Percentiles rank a stretch among this genome's conserved stretches.
phyloP scores from a whole-genome alignment of 2,113 vertebrate genomes.

The Pitta sordida region DNA sequence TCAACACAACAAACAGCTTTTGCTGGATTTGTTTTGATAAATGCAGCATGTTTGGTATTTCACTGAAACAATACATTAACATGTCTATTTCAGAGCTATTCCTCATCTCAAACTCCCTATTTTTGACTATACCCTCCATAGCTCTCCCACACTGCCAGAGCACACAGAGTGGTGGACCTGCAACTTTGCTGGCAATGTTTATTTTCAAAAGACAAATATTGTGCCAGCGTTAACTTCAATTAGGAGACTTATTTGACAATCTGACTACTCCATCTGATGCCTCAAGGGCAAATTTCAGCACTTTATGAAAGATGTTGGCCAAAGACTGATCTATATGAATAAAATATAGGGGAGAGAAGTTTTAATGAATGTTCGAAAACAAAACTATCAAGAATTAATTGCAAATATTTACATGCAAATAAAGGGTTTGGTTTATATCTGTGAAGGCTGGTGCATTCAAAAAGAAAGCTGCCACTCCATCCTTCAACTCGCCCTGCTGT shows the following conservation, averaged over 20 bases:
- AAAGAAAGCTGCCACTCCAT: neutral
- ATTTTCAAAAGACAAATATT: constrained; percentile 77
- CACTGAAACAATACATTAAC: neutral
- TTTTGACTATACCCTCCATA: neutral
- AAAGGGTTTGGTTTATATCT: neutral
- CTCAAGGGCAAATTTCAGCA: constrained; percentile 80
- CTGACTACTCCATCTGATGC: constrained; percentile 82
- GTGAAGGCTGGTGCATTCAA: neutral
- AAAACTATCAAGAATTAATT: constrained; percentile 38
- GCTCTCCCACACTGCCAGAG: constrained; percentile 33
- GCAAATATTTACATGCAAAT: constrained; percentile 48
- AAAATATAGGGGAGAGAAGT: constrained; percentile 68
- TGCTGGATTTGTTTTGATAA: neutral
- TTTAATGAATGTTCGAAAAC: constrained; percentile 54
- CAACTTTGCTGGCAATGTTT: constrained; percentile 72
- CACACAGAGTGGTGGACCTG: constrained; percentile 45
- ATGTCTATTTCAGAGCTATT: neutral
- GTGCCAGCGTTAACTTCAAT: constrained; percentile 75
- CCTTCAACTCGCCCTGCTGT: neutral
- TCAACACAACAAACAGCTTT: neutral
- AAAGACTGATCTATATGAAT: constrained; percentile 64
- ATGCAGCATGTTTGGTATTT: neutral
- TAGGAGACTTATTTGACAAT: constrained; percentile 77
- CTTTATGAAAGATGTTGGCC: constrained; percentile 67
- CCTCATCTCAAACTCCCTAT: neutral